Evolutionary conservation across 2,797 vertebrate genomes (phyloP).

Genomic region (Malacoraja senta): DNA sequence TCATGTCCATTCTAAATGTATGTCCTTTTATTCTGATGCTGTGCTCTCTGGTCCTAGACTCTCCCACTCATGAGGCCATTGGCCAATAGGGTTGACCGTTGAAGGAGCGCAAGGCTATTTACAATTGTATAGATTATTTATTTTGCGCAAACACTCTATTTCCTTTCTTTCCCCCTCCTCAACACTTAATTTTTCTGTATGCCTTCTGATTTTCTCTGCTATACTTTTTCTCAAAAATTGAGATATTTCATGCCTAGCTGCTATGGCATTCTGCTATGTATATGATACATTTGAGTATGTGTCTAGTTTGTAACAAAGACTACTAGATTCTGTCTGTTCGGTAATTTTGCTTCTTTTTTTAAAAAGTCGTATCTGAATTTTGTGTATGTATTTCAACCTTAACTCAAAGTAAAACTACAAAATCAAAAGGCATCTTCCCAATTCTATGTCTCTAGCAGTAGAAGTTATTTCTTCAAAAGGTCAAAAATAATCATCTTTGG

Average conservation of each 20-base stretch:
- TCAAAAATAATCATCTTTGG: neutral
- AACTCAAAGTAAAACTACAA: neutral
- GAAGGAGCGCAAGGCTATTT: neutral
- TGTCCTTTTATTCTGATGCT: too few species aligned
- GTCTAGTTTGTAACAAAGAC: neutral
- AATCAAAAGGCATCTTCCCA: neutral
- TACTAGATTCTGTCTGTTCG: neutral
- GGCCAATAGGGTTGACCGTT: neutral
- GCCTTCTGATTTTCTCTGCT: neutral
- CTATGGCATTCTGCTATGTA: neutral
- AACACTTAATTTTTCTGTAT: neutral
- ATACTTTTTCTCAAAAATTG: too few species aligned
- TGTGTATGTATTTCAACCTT: neutral
- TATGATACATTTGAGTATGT: neutral
- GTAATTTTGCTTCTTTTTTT: neutral
- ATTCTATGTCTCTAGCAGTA: too few species aligned
- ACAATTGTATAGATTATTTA: neutral
- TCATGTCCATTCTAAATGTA: too few species aligned
- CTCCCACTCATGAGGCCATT: neutral
- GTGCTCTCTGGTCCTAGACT: too few species aligned
- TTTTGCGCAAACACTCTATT: neutral
- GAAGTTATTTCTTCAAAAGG: neutral
- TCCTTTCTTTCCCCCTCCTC: neutral
- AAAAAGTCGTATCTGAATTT: neutral
- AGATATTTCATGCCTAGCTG: too few species aligned